phyloP scores from a whole-genome alignment of 2,113 vertebrate species.

The Triplophysa siluroides region DNA sequence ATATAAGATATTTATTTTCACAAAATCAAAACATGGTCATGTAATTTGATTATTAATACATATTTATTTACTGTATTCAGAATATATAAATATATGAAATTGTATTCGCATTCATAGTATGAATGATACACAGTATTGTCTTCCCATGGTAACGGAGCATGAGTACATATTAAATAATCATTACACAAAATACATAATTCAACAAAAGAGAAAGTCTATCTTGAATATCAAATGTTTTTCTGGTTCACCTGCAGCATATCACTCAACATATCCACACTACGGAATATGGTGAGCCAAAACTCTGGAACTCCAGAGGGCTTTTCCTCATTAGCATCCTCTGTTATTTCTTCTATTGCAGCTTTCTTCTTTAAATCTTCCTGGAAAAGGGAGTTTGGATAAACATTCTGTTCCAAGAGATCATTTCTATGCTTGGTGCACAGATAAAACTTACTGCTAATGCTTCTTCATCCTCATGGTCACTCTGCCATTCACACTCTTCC shows the following conservation, averaged over 20 bases:
- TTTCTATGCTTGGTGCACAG: background rate
- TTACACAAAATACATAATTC: background rate
- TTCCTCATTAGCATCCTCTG: constrained; percentile 72
- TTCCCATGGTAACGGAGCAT: background rate
- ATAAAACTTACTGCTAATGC: constrained; percentile 84
- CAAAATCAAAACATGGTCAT: background rate
- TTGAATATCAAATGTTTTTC: background rate
- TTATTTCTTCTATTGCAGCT: constrained; percentile 82
- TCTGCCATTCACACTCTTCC: constrained; percentile 92
- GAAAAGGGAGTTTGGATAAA: constrained; percentile 4
- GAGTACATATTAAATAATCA: background rate
- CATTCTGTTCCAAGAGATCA: background rate
- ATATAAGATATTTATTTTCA: background rate
- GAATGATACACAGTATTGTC: background rate
- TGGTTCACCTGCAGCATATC: constrained; percentile 89
- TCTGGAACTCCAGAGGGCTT: constrained; percentile 91
- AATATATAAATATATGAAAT: background rate
- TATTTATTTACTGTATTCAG: background rate
- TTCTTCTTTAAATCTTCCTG: constrained; percentile 89
- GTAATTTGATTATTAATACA: too few species aligned
- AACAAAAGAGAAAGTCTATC: background rate
- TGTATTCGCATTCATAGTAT: background rate
- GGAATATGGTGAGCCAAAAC: constrained; percentile 98
- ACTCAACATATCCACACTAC: constrained; percentile 95
- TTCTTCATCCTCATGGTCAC: constrained; percentile 91